Percentiles rank a stretch among this genome's conserved stretches.
phyloP scores from a whole-genome alignment of 2,797 vertebrate species.

The Pipistrellus nathusii region DNA sequence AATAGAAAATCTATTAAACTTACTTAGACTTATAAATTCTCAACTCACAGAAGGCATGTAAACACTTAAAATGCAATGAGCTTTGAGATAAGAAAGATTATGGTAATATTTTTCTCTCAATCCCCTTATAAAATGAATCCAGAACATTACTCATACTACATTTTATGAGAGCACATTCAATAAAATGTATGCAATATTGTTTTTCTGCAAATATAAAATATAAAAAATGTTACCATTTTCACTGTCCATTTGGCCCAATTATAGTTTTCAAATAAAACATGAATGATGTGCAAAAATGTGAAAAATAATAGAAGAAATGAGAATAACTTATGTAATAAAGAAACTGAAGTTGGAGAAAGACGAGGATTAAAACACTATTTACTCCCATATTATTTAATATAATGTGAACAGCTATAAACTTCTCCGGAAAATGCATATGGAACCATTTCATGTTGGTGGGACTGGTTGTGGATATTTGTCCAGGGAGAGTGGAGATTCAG shows the following conservation, averaged over 20 bases:
- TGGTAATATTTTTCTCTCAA: neutral
- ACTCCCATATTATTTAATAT: neutral
- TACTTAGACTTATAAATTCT: constrained; percentile 5
- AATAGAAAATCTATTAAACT: constrained; percentile 21
- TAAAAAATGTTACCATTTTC: neutral
- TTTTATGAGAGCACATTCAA: constrained; percentile 26
- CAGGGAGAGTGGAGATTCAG: neutral
- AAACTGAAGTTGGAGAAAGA: constrained; percentile 5
- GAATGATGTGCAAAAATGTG: neutral
- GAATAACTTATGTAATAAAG: neutral
- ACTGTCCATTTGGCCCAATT: neutral
- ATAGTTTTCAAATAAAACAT: constrained; percentile 27
- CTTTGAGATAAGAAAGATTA: constrained; percentile 34
- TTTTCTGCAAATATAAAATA: constrained; percentile 35
- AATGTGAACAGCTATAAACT: neutral
- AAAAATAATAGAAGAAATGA: constrained; percentile 24
- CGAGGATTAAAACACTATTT: neutral
- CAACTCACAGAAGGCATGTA: neutral
- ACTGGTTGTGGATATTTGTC: neutral
- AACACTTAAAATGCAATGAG: neutral
- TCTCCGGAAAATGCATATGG: neutral
- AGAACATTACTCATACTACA: neutral
- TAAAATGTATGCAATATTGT: neutral
- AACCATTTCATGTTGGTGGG: neutral
- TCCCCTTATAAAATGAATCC: constrained; percentile 35